Conservation (phyloP, 2,888 invertebrate genomes). For the Phalera bucephala region DNA sequence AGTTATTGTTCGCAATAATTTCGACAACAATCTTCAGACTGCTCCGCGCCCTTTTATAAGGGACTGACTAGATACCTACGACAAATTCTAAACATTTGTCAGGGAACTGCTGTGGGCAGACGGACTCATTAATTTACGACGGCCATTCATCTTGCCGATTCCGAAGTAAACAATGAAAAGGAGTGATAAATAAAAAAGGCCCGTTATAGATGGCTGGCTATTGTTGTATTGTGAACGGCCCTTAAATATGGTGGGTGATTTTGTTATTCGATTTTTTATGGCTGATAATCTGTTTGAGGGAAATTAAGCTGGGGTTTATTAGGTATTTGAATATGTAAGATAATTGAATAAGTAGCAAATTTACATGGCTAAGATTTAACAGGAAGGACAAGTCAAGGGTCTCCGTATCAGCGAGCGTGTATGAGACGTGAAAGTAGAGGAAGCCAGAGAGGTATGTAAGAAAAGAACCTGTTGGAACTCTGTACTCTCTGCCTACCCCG, state of each 20-base stretch:
- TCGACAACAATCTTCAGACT: slow-evolving; percentile 10
- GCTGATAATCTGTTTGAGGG: slow-evolving; percentile 12
- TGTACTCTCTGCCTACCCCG: too few species aligned
- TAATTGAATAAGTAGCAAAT: too few species aligned
- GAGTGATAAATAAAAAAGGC: slow-evolving; percentile 48
- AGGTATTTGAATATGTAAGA: too few species aligned
- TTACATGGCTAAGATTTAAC: too few species aligned
- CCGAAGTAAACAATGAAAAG: slow-evolving; percentile 55
- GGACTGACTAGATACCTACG: slow-evolving; percentile 30
- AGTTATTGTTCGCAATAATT: slow-evolving; percentile 20
- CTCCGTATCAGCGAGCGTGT: too few species aligned
- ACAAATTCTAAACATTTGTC: slow-evolving; percentile 64
- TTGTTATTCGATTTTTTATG: slow-evolving; percentile 8
- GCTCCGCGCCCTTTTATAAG: slow-evolving; percentile 17
- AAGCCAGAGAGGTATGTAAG: too few species aligned
- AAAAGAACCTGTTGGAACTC: too few species aligned
- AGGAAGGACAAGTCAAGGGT: too few species aligned
- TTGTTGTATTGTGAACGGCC: slow-evolving; percentile 29
- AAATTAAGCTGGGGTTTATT: slow-evolving; percentile 1
- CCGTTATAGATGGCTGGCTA: slow-evolving; percentile 39
- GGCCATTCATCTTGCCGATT: slow-evolving; percentile 56
- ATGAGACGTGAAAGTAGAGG: too few species aligned
- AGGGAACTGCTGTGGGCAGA: slow-evolving; percentile 47
- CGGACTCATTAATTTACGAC: slow-evolving; percentile 51
- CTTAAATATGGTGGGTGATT: slow-evolving; percentile 21